Conservation (phyloP, 2,113 vertebrate genomes). For the Aleadryas rufinucha region DNA sequence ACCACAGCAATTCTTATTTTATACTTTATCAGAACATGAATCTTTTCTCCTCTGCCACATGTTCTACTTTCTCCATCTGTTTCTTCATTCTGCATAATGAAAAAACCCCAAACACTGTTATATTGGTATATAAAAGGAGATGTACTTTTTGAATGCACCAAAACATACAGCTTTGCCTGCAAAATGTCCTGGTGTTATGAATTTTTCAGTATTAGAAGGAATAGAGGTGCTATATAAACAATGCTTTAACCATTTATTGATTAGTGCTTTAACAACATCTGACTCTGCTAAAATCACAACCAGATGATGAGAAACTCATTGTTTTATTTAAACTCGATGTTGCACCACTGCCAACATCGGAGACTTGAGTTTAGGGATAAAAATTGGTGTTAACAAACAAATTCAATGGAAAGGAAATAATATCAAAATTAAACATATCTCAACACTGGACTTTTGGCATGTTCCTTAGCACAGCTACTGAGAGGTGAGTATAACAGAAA, state of each 20-base stretch:
- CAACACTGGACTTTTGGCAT: neutral
- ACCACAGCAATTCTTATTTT: neutral
- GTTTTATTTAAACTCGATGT: neutral
- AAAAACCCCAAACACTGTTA: neutral
- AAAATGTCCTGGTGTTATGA: slow-evolving; percentile 6
- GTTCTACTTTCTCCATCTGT: neutral
- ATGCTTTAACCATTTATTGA: slow-evolving; percentile 37
- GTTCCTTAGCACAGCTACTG: neutral
- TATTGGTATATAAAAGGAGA: neutral
- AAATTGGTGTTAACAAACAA: neutral
- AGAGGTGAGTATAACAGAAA: neutral
- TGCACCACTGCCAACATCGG: neutral
- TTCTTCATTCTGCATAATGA: neutral
- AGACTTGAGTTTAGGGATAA: neutral
- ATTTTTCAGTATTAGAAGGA: slow-evolving; percentile 40
- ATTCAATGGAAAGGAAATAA: neutral
- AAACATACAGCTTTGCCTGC: neutral
- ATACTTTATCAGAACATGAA: neutral
- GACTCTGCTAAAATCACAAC: slow-evolving; percentile 4
- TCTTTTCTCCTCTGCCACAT: neutral
- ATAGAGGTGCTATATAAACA: slow-evolving; percentile 24
- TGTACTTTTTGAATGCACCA: neutral
- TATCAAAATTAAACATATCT: neutral
- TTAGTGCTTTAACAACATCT: neutral
- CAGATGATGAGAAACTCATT: neutral